Evolutionary conservation across 2,113 vertebrate genomes (phyloP).

Genomic region (Nannobrachium achirus): DNA sequence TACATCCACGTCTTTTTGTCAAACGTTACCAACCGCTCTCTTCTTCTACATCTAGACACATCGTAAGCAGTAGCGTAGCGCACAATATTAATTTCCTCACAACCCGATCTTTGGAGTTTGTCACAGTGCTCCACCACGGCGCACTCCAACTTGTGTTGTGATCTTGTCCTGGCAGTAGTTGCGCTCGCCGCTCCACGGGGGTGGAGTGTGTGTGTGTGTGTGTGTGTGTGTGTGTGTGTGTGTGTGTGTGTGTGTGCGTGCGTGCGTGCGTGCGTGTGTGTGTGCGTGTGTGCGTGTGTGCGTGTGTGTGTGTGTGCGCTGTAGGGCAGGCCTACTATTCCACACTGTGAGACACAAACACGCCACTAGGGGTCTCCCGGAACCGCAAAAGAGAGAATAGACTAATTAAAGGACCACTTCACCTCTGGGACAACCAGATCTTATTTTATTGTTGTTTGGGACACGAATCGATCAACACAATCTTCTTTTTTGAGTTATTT

Average conservation of each 20-base stretch:
- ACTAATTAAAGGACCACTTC: too few relatives aligned
- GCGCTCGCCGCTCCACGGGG: too few relatives aligned
- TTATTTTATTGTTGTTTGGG: too few relatives aligned
- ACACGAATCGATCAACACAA: too few relatives aligned
- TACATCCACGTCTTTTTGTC: neutral
- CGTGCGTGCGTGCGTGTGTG: neutral
- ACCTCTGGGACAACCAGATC: too few relatives aligned
- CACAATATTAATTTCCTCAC: neutral
- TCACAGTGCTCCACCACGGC: neutral
- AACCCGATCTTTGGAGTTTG: neutral
- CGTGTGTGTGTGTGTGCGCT: neutral
- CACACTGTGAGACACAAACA: neutral
- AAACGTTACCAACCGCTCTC: neutral
- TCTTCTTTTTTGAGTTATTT: too few relatives aligned
- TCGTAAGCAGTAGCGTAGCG: neutral
- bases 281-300: neutral
- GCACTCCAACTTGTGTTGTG: neutral
- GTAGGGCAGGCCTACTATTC: neutral
- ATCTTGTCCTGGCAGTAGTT: neutral
- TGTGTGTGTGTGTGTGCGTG: too few relatives aligned
- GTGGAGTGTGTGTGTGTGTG: neutral
- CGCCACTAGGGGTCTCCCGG: constrained; percentile 47
- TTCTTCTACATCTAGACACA: constrained; percentile 1
- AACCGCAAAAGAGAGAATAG: too few relatives aligned
- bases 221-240: neutral